Evolutionary conservation across 37 sponge, comb jelly and placozoan species (phyloP).

Genomic region (Amphimedon queenslandica): DNA sequence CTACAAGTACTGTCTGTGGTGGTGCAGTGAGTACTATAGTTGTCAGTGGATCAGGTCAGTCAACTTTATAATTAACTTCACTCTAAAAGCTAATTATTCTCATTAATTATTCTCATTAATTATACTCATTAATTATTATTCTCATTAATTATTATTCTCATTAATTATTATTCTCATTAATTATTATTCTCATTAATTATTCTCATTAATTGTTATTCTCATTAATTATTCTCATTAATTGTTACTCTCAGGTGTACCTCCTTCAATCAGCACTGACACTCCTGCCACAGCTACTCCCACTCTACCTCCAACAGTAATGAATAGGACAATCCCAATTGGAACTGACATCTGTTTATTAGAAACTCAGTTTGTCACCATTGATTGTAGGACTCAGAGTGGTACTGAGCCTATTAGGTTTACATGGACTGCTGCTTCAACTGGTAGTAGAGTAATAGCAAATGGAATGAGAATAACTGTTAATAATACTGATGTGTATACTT

Average conservation of each 20-base stretch:
- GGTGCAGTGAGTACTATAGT: neutral
- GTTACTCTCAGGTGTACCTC: neutral
- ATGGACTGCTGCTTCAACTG: neutral
- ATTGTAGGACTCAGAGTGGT: neutral
- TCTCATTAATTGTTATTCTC: neutral
- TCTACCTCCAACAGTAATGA: neutral
- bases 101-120: neutral
- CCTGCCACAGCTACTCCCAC: neutral
- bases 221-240: neutral
- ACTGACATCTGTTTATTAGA: neutral
- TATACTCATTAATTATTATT: neutral
- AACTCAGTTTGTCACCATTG: neutral
- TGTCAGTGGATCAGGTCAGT: no score
- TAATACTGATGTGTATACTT: slow-evolving; percentile 3
- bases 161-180: neutral
- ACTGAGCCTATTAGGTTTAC: neutral
- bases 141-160: neutral
- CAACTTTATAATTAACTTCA: neutral
- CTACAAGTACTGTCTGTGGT: neutral
- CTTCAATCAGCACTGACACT: neutral
- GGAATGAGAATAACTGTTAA: neutral
- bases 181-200: neutral
- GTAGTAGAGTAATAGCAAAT: no score
- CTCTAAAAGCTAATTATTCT: neutral
- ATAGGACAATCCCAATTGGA: neutral